These are phyloP conservation scores for Callinectes sapidus DNA, from an alignment of 2,888 invertebrate species.

Conservation along the genomic window DNA sequence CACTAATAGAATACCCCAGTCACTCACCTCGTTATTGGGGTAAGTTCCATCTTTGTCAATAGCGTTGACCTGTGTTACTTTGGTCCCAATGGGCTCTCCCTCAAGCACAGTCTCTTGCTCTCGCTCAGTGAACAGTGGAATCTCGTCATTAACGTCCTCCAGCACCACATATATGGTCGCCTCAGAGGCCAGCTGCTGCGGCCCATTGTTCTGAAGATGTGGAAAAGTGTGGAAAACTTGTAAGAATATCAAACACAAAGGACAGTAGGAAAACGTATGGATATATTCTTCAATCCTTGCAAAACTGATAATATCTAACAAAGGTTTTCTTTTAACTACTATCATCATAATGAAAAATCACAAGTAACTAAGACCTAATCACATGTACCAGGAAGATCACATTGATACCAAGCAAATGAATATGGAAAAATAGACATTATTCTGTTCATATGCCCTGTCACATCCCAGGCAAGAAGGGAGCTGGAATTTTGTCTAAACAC, in stretches of 20 bases:
- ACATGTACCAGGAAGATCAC: background rate
- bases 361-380: background rate
- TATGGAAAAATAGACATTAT: background rate
- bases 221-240: background rate
- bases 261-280: too few species aligned
- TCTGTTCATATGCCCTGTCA: background rate
- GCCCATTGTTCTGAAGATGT: slow-evolving; percentile 88
- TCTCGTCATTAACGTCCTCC: slow-evolving; percentile 97
- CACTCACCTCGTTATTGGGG: slow-evolving; percentile 91
- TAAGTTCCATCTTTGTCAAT: slow-evolving; percentile 96
- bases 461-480: background rate
- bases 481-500: too few species aligned
- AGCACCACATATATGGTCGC: slow-evolving; percentile 94
- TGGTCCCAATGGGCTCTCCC: slow-evolving; percentile 95
- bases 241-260: background rate
- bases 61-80: slow-evolving; percentile 96
- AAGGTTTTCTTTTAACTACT: background rate
- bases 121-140: slow-evolving; percentile 94
- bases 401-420: background rate
- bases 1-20: background rate
- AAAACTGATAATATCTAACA: background rate
- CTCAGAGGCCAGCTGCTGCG: slow-evolving; percentile 95
- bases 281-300: background rate
- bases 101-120: slow-evolving; percentile 96
- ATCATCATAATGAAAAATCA: background rate